Evolutionary conservation across 2,113 vertebrate genomes (phyloP).

Genomic region (Balaeniceps rex): DNA sequence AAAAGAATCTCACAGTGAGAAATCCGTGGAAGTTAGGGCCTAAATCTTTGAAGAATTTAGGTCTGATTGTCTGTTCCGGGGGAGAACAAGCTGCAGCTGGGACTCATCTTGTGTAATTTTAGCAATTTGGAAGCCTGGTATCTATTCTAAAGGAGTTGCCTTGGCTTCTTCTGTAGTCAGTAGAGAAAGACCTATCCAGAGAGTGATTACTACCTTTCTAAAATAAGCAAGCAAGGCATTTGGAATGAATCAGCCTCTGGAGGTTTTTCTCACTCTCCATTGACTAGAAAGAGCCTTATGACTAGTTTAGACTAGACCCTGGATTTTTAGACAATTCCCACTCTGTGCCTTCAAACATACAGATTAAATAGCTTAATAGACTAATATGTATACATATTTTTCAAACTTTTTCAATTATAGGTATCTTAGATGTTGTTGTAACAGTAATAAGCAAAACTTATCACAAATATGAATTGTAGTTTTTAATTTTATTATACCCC

Average conservation of each 20-base stretch:
- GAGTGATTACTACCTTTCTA: conserved; percentile 21
- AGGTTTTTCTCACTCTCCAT: background rate
- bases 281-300: background rate
- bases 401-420: background rate
- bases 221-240: conserved; percentile 14
- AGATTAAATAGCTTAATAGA: background rate
- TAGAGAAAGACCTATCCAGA: background rate
- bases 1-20: background rate
- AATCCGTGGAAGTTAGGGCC: background rate
- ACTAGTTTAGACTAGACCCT: background rate
- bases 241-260: background rate
- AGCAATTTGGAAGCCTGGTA: background rate
- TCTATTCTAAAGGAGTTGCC: conserved; percentile 26
- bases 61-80: background rate
- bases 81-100: background rate
- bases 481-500: background rate
- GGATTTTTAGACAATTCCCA: background rate
- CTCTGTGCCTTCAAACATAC: background rate
- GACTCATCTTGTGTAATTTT: conserved; percentile 36
- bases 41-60: conserved; percentile 8
- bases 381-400: background rate
- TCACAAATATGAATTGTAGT: background rate
- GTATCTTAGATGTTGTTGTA: background rate
- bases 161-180: background rate
- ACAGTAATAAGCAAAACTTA: background rate